Evolutionary conservation across 2,888 invertebrate genomes (phyloP).

Genomic region (Nemotelus nigrinus): DNA sequence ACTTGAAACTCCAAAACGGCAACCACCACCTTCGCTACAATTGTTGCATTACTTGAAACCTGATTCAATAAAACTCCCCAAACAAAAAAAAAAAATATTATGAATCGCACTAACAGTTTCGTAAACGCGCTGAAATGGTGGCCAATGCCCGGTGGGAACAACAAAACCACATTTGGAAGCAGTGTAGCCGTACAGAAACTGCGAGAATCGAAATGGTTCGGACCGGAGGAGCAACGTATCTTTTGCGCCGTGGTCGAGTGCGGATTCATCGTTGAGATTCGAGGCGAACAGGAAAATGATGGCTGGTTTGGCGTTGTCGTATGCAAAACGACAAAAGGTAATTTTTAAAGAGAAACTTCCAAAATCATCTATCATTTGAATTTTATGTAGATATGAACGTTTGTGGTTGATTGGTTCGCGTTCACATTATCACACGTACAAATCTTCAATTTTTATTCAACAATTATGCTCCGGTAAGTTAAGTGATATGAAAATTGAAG

Average conservation of each 20-base stretch:
- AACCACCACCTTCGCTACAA: background rate
- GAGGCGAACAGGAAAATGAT: constrained; percentile 63
- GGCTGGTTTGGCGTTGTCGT: constrained; percentile 75
- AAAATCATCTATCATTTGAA: constrained; percentile 34
- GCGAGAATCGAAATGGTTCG: constrained; percentile 80
- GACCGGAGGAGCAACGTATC: constrained; percentile 75
- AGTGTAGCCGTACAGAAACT: constrained; percentile 77
- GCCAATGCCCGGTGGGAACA: constrained; percentile 53
- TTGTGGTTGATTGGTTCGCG: constrained; percentile 28
- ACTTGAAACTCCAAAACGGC: constrained; percentile 26
- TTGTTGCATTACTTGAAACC: background rate
- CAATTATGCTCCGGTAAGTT: constrained; percentile 11
- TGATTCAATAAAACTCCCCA: constrained; percentile 32
- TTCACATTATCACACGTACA: background rate
- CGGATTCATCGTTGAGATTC: constrained; percentile 77
- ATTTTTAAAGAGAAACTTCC: constrained; percentile 49
- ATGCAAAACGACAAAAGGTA: constrained; percentile 78
- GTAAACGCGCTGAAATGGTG: constrained; percentile 64
- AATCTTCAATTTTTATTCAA: constrained; percentile 1
- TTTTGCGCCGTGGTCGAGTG: constrained; percentile 77
- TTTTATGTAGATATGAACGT: constrained; percentile 24
- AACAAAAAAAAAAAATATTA: constrained; percentile 51
- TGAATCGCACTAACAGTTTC: constrained; percentile 64
- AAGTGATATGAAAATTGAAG: constrained; percentile 12
- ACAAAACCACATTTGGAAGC: constrained; percentile 68